Percentiles rank a stretch among this genome's conserved stretches.
Conservation (phyloP, 92 coral and sea anemone genomes). For the Diadumene lineata region DNA sequence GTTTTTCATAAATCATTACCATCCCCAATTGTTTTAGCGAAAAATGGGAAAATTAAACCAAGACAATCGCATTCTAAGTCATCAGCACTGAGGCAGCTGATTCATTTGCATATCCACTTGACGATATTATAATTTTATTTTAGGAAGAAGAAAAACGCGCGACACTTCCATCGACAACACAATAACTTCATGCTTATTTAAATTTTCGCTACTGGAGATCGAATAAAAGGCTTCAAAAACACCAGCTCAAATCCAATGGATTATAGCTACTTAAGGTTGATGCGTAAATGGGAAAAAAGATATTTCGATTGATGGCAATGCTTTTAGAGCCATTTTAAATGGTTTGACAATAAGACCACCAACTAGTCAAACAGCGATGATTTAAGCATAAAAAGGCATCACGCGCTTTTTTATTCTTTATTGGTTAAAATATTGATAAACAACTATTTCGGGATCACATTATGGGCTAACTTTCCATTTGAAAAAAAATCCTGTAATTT, state of each 20-base stretch:
- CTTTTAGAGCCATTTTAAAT: not conserved
- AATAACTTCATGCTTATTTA: not conserved
- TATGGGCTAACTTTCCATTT: too few relatives aligned
- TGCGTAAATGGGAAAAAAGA: not conserved
- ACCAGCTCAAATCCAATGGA: not conserved
- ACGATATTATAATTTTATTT: not conserved
- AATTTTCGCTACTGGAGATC: not conserved
- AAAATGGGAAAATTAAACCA: not conserved
- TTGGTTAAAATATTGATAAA: not conserved
- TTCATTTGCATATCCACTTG: not conserved
- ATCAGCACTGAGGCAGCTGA: not conserved
- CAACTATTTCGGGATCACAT: too few relatives aligned
- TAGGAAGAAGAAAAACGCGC: not conserved
- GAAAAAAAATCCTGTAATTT: too few relatives aligned
- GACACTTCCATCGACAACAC: not conserved
- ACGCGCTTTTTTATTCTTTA: not conserved
- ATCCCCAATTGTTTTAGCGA: constrained; percentile 1
- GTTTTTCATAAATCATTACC: too few relatives aligned
- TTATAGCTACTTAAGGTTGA: not conserved
- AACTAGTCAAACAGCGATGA: not conserved
- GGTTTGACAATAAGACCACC: not conserved
- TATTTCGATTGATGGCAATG: not conserved
- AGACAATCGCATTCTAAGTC: not conserved
- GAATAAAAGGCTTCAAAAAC: not conserved
- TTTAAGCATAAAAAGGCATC: not conserved